Percentiles rank a stretch among this genome's conserved stretches.
These are phyloP conservation scores for Cyanoderma ruficeps DNA, from an alignment of 2,113 vertebrate genomes.

Conservation along the genomic window DNA sequence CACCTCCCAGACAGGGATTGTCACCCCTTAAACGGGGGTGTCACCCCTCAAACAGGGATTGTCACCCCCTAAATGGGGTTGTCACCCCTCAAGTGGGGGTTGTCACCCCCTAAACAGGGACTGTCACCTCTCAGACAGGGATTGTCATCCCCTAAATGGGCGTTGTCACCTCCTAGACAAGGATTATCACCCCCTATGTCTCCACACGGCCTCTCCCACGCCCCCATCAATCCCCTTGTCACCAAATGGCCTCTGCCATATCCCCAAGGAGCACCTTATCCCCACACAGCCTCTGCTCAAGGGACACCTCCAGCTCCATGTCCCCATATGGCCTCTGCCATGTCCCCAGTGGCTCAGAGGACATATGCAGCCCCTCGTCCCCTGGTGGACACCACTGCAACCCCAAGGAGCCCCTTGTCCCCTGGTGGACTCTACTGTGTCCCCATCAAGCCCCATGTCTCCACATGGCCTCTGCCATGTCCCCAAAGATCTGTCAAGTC, in stretches of 20 bases:
- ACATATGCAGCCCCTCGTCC: background rate
- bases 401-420: background rate
- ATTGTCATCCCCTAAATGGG: background rate
- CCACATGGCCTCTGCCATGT: background rate
- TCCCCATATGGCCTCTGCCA: too few relatives aligned
- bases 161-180: background rate
- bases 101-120: too few relatives aligned
- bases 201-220: background rate
- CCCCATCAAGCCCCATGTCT: background rate
- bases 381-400: background rate
- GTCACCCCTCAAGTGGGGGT: background rate
- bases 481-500: background rate
- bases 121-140: background rate
- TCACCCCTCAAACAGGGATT: background rate
- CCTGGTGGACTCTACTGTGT: background rate
- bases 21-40: background rate
- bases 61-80: too few relatives aligned
- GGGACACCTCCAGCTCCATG: background rate
- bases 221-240: background rate
- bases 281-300: background rate
- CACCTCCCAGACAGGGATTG: background rate
- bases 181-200: background rate
- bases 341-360: background rate
- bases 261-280: background rate
- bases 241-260: background rate